Conservation (phyloP, 2,888 invertebrate species). For the Caenorhabditis uteleia region DNA sequence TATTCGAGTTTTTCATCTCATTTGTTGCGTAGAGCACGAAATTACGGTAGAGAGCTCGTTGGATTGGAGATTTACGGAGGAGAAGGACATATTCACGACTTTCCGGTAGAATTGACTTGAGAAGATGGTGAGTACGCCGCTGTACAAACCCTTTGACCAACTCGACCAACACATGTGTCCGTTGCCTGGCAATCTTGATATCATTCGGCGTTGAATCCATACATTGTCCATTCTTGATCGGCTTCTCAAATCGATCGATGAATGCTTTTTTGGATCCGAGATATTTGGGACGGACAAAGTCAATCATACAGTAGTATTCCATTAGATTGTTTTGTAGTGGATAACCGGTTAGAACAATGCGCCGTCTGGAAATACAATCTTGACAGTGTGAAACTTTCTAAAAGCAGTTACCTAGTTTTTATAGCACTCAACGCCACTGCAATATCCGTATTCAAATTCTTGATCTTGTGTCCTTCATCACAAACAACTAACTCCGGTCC, state of each 20-base stretch:
- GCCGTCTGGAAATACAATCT: constrained; percentile 75
- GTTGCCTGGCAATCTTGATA: constrained; percentile 87
- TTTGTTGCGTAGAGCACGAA: constrained; percentile 81
- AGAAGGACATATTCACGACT: constrained; percentile 93
- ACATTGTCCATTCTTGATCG: constrained; percentile 97
- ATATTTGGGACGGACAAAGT: constrained; percentile 96
- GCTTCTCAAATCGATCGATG: constrained; percentile 96
- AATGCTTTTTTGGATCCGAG: constrained; percentile 90
- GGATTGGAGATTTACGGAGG: constrained; percentile 86
- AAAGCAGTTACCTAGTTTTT: constrained; percentile 76
- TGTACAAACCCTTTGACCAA: constrained; percentile 94
- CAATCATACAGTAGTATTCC: constrained; percentile 75
- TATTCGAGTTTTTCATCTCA: constrained; percentile 49
- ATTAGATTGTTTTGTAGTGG: constrained; percentile 95
- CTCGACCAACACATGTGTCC: constrained; percentile 94
- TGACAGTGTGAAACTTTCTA: background rate
- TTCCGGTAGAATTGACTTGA: constrained; percentile 88
- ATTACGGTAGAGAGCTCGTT: constrained; percentile 84
- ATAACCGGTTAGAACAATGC: constrained; percentile 95
- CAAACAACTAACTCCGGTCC: constrained; percentile 93
- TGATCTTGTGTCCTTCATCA: constrained; percentile 96
- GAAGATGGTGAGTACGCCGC: constrained; percentile 87
- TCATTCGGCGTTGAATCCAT: constrained; percentile 90
- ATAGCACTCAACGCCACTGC: constrained; percentile 93
- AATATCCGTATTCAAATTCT: constrained; percentile 95